Percentiles rank a stretch among this genome's conserved stretches.
Evolutionary conservation across 2,797 vertebrate genomes (phyloP).

Genomic region (Tangara arthus): DNA sequence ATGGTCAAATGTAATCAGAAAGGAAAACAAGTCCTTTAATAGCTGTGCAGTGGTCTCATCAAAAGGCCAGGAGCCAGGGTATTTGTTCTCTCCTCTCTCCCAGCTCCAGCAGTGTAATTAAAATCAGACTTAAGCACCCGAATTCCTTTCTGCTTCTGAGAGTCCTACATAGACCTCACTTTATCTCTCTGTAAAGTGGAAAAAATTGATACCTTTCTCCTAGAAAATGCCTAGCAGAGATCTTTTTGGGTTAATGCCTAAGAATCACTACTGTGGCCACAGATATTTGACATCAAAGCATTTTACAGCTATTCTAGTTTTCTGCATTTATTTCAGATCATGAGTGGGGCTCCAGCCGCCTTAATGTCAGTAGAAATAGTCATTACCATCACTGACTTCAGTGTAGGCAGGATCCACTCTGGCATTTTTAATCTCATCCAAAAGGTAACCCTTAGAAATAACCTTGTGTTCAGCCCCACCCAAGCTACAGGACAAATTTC

Average conservation of each 20-base stretch:
- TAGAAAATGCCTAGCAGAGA: not conserved
- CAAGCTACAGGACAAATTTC: not conserved
- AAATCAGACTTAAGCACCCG: not conserved
- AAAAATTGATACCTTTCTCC: not conserved
- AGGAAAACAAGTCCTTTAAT: constrained; percentile 46
- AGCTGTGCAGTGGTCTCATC: constrained; percentile 17
- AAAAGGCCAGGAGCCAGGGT: not conserved
- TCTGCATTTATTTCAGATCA: constrained; percentile 6
- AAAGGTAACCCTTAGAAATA: not conserved
- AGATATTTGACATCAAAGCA: not conserved
- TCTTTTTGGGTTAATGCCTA: not conserved
- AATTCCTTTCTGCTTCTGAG: constrained; percentile 12
- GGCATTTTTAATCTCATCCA: not conserved
- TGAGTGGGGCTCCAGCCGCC: not conserved
- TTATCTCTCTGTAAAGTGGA: not conserved
- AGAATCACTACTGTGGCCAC: not conserved
- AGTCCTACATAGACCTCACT: not conserved
- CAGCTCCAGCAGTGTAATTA: not conserved
- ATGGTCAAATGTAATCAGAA: constrained; percentile 34
- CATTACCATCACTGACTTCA: not conserved
- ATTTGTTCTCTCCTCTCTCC: not conserved
- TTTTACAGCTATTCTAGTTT: not conserved
- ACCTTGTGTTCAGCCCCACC: not conserved
- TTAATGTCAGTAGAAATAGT: not conserved
- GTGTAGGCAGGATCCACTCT: not conserved